Evolutionary conservation across 35 echinoderm and acorn worm genomes (phyloP).

Genomic region (Eucidaris tribuloides): DNA sequence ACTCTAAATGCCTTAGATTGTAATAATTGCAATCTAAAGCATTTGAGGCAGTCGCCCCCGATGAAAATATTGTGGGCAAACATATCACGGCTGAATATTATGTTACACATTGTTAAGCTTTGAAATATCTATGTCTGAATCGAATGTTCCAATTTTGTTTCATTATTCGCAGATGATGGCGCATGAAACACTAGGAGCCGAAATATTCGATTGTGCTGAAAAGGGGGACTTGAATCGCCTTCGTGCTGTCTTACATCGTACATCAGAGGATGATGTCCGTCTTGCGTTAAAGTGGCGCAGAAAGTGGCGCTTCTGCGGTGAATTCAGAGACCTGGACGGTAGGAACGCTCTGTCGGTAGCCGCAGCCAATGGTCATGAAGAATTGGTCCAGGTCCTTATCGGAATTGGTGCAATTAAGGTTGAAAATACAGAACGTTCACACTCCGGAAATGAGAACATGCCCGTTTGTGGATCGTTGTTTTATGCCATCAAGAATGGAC

Average conservation of each 20-base stretch:
- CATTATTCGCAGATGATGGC: too few species aligned
- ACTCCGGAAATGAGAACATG: neutral
- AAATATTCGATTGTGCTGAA: neutral
- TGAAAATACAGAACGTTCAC: neutral
- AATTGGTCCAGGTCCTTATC: neutral
- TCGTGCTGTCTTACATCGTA: neutral
- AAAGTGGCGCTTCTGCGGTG: neutral
- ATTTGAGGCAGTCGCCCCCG: too few species aligned
- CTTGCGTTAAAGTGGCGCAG: constrained; percentile 3
- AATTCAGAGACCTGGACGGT: neutral
- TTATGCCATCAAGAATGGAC: constrained; percentile 22
- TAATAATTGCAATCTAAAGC: too few species aligned
- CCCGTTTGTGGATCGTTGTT: neutral
- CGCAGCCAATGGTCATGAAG: neutral
- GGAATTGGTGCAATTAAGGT: neutral
- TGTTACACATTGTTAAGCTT: too few species aligned
- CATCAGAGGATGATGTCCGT: neutral
- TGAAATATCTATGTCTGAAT: too few species aligned
- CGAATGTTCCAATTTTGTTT: too few species aligned
- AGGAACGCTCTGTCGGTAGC: constrained; percentile 18
- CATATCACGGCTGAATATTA: too few species aligned
- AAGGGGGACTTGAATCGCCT: neutral
- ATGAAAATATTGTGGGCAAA: too few species aligned
- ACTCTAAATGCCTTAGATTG: too few species aligned
- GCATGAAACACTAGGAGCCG: neutral